Evolutionary conservation across 2,888 invertebrate species (phyloP).

Genomic region (Chymomyza caudatula): DNA sequence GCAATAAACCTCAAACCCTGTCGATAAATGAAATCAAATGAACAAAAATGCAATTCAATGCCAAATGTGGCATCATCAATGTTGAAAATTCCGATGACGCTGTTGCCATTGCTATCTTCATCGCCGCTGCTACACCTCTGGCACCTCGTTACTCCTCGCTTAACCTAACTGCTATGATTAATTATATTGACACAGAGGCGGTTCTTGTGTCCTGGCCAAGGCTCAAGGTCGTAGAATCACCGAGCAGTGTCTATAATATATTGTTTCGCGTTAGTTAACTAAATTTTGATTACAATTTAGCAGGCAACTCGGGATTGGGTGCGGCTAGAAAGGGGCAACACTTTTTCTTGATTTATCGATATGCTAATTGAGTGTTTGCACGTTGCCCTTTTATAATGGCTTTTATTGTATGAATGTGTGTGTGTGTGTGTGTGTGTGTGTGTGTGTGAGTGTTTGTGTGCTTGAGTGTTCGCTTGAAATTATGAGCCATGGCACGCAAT

Average conservation of each 20-base stretch:
- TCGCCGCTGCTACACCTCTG: neutral
- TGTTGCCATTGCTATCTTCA: neutral
- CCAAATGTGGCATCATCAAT: neutral
- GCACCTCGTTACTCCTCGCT: neutral
- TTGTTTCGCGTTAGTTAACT: conserved; percentile 68
- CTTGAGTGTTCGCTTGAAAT: conserved; percentile 38
- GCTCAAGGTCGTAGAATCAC: conserved; percentile 35
- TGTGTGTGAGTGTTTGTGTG: conserved; percentile 14
- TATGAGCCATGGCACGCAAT: conserved; percentile 70
- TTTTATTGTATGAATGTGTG: conserved; percentile 5
- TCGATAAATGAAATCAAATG: neutral
- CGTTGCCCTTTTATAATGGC: conserved; percentile 51
- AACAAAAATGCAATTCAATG: neutral
- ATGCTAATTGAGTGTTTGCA: conserved; percentile 71
- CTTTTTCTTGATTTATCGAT: conserved; percentile 70
- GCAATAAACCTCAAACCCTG: neutral
- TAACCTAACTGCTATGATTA: conserved; percentile 45
- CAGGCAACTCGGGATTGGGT: neutral
- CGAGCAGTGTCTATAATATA: conserved; percentile 46
- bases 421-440: conserved; percentile 8
- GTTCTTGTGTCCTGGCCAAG: conserved; percentile 11
- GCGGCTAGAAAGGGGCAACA: conserved; percentile 27
- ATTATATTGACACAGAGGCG: conserved; percentile 59
- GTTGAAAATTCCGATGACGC: neutral
- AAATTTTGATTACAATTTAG: conserved; percentile 58